Base-by-base conservation (phyloP, 1,140 invertebrate genomes). In the Diachasma alloeum region DNA sequence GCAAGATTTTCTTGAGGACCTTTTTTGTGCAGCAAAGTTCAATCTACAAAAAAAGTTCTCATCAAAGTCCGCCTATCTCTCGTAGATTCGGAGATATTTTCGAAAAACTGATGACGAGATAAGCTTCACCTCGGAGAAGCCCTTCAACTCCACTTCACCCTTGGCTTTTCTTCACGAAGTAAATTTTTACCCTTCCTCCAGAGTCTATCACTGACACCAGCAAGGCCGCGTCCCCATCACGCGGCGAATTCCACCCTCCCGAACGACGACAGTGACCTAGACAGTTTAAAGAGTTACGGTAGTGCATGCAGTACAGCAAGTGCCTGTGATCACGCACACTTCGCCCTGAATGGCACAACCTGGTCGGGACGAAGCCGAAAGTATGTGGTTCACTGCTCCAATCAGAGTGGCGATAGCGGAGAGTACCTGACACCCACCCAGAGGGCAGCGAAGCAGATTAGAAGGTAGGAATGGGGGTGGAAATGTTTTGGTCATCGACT, bases 401-500 rank as follows among this genome's bases (percentile, higher is more conserved):
- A 94, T 79, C 93, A 95, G 86, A 92, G 92, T n/a, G 93, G 92
- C 0, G 91, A 93, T 42, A 91, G 92, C 71, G 93, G 95, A 66
- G 94, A 96, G 82, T 97, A 97, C 86, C 90, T 97, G 26, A 96
- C 96, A 46, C 96, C 96, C 3, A 96, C 96, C 0, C 96, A 97
- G 84, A 90, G 95, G 78, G 94, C 95, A 8, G 93, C 95, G 81
- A 91, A 92, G 79, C 94, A 96, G 87, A 93, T 97, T 19, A 91
- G 94, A 66, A 93, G 93, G 70, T 42, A 42, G 9, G 36, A 37
- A 37, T 31, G 39, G 13, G 10, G 39, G 39, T 42, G 9, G 9
- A 42, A 42, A 4, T 11, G 13, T 4, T 42, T 42, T 13, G 39
- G 10, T 42, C 39, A 11, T 42, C 9, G 9, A 9, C 39, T 11